A percentile compares a stretch with the other conserved stretches of the same genome.
Conservation (phyloP, 2,888 invertebrate genomes). For the Sylvicola fuscatus region DNA sequence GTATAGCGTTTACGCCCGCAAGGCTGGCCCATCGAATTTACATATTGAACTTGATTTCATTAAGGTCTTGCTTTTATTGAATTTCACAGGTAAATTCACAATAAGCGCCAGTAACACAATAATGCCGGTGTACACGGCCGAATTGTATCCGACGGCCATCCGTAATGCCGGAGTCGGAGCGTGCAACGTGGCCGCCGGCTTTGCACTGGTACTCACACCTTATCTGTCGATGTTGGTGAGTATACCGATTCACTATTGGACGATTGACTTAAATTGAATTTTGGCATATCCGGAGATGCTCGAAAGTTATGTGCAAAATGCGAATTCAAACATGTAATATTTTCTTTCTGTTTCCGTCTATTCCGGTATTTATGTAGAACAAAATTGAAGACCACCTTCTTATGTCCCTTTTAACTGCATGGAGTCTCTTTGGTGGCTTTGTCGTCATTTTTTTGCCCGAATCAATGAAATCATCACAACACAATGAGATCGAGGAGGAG, state of each 20-base stretch:
- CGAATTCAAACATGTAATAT: too few relatives aligned
- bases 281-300: too few relatives aligned
- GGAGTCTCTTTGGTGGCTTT: conserved; percentile 48
- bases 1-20: too few relatives aligned
- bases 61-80: neutral
- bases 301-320: too few relatives aligned
- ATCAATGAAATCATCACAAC: conserved; percentile 27
- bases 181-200: conserved; percentile 53
- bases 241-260: too few relatives aligned
- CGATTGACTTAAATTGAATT: too few relatives aligned
- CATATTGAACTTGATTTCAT: too few relatives aligned
- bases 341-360: too few relatives aligned
- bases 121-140: conserved; percentile 54
- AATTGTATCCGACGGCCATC: conserved; percentile 48
- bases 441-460: conserved; percentile 58
- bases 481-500: conserved; percentile 7
- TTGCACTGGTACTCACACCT: conserved; percentile 52
- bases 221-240: conserved; percentile 58
- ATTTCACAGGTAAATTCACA: conserved; percentile 36
- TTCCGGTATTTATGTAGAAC: conserved; percentile 26
- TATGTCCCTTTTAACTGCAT: conserved; percentile 45
- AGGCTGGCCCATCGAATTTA: too few relatives aligned
- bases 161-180: conserved; percentile 51
- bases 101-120: conserved; percentile 62
- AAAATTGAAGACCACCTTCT: conserved; percentile 43